Evolutionary conservation across 2,113 vertebrate species (phyloP).

Genomic region (Microcebus lehilahytsara): DNA sequence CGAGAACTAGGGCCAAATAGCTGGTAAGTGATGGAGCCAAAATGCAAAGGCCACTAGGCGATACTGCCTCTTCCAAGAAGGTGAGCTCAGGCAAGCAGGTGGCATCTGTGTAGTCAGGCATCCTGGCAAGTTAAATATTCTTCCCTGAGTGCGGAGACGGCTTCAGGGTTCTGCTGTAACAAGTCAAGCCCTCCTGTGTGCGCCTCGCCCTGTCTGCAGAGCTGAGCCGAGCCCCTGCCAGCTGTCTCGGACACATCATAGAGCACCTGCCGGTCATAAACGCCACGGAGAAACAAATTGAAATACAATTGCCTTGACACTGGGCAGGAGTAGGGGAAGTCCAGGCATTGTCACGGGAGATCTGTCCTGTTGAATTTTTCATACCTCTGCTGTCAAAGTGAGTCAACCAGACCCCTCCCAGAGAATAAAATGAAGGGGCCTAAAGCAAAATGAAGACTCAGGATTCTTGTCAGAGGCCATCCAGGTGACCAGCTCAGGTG

Average conservation of each 20-base stretch:
- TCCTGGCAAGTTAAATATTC: neutral
- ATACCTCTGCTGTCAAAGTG: slow-evolving; percentile 65
- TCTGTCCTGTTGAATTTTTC: slow-evolving; percentile 59
- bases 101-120: neutral
- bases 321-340: neutral
- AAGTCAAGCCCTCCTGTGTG: neutral
- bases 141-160: neutral
- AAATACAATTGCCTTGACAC: slow-evolving; percentile 36
- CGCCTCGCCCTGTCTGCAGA: neutral
- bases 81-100: neutral
- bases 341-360: neutral
- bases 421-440: slow-evolving; percentile 53
- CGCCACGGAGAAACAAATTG: slow-evolving; percentile 31
- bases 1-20: neutral
- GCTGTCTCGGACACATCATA: neutral
- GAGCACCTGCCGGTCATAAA: slow-evolving; percentile 36
- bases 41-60: neutral
- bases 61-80: neutral
- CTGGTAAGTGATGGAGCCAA: neutral
- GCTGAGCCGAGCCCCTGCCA: neutral
- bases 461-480: slow-evolving; percentile 62
- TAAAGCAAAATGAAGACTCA: slow-evolving; percentile 61
- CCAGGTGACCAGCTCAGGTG: slow-evolving; percentile 47
- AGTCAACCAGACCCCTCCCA: slow-evolving; percentile 57
- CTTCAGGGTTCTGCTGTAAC: neutral